These are phyloP conservation scores for Cheilosia vernalis DNA, from an alignment of 2,888 invertebrate species.

Conservation along the genomic window DNA sequence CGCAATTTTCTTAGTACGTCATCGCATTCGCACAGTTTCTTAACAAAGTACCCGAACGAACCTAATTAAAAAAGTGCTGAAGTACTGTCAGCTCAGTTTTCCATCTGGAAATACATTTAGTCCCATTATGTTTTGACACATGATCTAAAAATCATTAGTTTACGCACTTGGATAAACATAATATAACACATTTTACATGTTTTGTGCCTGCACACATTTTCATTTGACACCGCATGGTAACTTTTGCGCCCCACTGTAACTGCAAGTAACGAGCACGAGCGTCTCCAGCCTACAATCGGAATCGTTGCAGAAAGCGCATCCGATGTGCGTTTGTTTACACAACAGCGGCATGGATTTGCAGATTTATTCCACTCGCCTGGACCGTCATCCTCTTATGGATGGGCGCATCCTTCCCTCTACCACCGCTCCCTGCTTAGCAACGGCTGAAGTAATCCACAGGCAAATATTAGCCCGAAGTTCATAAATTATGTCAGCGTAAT, in stretches of 20 bases:
- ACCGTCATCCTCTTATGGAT: slow-evolving; percentile 39
- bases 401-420: slow-evolving; percentile 1
- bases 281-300: slow-evolving; percentile 15
- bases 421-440: not conserved
- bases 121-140: too few relatives aligned
- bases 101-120: too few relatives aligned
- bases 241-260: slow-evolving; percentile 43
- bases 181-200: too few relatives aligned
- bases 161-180: too few relatives aligned
- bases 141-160: not conserved
- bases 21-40: too few relatives aligned
- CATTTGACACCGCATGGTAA: not conserved
- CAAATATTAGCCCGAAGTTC: slow-evolving; percentile 72
- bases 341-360: slow-evolving; percentile 67
- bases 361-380: slow-evolving; percentile 70
- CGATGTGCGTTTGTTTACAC: slow-evolving; percentile 70
- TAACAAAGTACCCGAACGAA: too few relatives aligned
- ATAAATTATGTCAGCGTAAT: slow-evolving; percentile 74
- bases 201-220: too few relatives aligned
- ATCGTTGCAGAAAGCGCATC: slow-evolving; percentile 68
- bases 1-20: too few relatives aligned
- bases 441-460: slow-evolving; percentile 65
- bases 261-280: slow-evolving; percentile 28
- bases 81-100: too few relatives aligned
- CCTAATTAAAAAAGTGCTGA: too few relatives aligned